phyloP scores from a whole-genome alignment of 1,140 invertebrate species.

The Eciton burchellii region DNA sequence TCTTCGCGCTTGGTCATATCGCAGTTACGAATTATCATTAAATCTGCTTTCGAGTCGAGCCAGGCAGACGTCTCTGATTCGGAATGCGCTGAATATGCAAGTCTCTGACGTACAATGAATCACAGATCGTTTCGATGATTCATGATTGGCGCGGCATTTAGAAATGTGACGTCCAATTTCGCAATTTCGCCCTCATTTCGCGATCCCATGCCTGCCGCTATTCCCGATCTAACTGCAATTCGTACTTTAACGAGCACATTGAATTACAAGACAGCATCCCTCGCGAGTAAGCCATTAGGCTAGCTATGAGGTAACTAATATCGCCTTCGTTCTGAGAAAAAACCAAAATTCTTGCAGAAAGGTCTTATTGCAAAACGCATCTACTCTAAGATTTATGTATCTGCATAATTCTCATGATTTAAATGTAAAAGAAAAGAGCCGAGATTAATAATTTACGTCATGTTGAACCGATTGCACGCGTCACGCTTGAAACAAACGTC shows the following conservation, averaged over 20 bases:
- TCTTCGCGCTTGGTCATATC: slow-evolving; percentile 36
- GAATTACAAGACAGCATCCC: background rate
- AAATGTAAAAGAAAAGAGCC: background rate
- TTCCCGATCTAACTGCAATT: slow-evolving; percentile 18
- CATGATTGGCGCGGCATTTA: slow-evolving; percentile 47
- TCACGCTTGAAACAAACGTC: background rate
- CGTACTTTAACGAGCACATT: slow-evolving; percentile 1
- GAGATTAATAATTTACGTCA: background rate
- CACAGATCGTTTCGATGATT: slow-evolving; percentile 57
- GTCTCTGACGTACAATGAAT: slow-evolving; percentile 24
- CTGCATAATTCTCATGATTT: background rate
- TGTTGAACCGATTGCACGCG: background rate
- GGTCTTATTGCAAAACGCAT: background rate
- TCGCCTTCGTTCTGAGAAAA: background rate
- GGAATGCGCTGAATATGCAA: slow-evolving; percentile 55
- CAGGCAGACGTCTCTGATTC: slow-evolving; percentile 43
- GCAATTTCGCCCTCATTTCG: slow-evolving; percentile 42
- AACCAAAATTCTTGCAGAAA: background rate
- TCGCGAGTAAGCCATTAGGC: background rate
- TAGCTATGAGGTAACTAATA: background rate
- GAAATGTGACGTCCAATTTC: slow-evolving; percentile 34
- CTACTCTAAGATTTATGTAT: background rate
- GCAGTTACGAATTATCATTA: slow-evolving; percentile 57
- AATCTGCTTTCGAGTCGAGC: slow-evolving; percentile 55
- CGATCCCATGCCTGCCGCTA: slow-evolving; percentile 24